Evolutionary conservation across 2,888 invertebrate genomes (phyloP).

Genomic region (Zootermopsis nevadensis): DNA sequence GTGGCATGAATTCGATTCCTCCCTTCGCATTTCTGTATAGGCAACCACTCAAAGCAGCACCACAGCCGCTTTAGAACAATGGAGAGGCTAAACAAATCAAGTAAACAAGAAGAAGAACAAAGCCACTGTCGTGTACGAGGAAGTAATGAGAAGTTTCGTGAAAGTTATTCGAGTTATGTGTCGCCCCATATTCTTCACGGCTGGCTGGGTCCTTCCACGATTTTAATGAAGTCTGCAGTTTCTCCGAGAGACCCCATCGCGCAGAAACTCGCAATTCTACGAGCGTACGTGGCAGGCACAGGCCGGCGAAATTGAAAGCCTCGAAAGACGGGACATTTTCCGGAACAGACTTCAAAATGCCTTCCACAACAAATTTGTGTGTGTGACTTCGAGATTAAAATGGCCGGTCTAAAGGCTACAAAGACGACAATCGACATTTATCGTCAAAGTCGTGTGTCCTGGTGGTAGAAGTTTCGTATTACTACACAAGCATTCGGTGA

Average conservation of each 20-base stretch:
- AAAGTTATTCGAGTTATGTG: neutral
- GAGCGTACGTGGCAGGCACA: neutral
- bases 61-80: neutral
- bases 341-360: no score
- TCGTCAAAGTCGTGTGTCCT: no score
- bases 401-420: no score
- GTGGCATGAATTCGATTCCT: neutral
- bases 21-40: no score
- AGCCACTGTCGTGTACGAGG: neutral
- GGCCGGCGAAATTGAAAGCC: no score
- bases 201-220: neutral
- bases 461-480: no score
- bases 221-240: constrained; percentile 16
- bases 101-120: neutral
- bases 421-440: no score
- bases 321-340: no score
- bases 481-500: no score
- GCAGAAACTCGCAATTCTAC: neutral
- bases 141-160: constrained; percentile 26
- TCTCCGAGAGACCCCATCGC: neutral
- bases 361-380: no score
- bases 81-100: neutral
- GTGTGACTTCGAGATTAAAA: no score
- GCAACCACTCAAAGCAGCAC: neutral
- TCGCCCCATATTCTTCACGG: neutral